Evolutionary conservation across 2,888 invertebrate species (phyloP), one percentile per base, ranked within the genome.

Genomic region (Epinotia bilunana): DNA sequence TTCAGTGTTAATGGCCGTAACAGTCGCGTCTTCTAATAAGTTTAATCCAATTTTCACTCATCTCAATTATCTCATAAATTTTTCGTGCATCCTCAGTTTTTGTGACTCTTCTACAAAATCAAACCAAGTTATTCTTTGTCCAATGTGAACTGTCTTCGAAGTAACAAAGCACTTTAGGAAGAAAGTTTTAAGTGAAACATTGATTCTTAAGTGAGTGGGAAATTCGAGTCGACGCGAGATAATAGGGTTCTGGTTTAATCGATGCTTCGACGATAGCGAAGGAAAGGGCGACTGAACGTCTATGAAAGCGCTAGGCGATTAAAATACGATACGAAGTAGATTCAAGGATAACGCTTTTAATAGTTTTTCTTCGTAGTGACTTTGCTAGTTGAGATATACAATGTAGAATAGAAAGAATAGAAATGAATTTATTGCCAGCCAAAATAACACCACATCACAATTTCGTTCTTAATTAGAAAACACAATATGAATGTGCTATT

Each of bases 171-270:
- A 79, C 83, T 83, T 84, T 82, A 76, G 76, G 77, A 72, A 80
- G 78, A 85, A 86, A 86, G 81, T 88, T 87, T 86, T 84, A 86
- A 88, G 84, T 87, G 84, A 87, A 84, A 84, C 83, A 85, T 87
- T 82, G 81, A 78, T 81, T 85, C 80, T 77, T 81, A 87, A 87
- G 81, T 85, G 81, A 84, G 83, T 80, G 80, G 80, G 82, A 85
- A 82, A 83, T 83, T 84, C 80, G 67, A 80, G 73, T 74, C 81
- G 83, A 83, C 81, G 77, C 77, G 57, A 46, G 63, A 58, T 72
- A 62, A 69, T 61, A 23, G 70, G 63, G 71, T 67, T 60, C 61
- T 20, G 53, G 53, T 74, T 46, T 68, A 71, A 68, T 74, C 74
- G 74, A 72, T 74, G 60, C 49, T 6, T 65, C 60, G n/a, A 16